A percentile compares a stretch with the other conserved stretches of the same genome.
phyloP scores from a whole-genome alignment of 2,113 vertebrate species.

The Tor tambroides region DNA sequence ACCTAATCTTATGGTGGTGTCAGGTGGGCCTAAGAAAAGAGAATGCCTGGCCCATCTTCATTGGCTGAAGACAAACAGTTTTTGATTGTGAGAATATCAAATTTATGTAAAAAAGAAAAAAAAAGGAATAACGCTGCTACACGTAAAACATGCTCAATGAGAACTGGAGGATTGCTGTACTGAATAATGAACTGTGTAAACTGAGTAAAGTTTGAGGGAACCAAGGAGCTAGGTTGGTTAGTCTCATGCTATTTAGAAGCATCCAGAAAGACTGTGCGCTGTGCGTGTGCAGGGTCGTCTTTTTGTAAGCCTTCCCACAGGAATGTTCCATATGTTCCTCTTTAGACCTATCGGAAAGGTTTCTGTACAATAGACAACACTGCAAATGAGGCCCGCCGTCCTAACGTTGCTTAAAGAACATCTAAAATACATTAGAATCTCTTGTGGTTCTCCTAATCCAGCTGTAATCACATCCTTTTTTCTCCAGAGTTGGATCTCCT shows the following conservation, averaged over 20 bases:
- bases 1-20: conserved; percentile 71
- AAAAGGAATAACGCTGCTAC: conserved; percentile 75
- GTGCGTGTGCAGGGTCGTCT: conserved; percentile 47
- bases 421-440: conserved; percentile 27
- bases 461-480: conserved; percentile 34
- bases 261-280: conserved; percentile 54
- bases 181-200: conserved; percentile 51
- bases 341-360: conserved; percentile 23
- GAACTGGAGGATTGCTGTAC: conserved; percentile 73
- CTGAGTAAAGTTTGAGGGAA: conserved; percentile 32
- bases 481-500: conserved; percentile 52
- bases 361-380: conserved; percentile 9
- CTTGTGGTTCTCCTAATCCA: conserved; percentile 42
- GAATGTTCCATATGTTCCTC: conserved; percentile 39
- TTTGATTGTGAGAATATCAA: conserved; percentile 40
- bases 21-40: neutral
- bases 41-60: conserved; percentile 38
- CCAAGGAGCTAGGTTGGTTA: conserved; percentile 26
- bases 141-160: conserved; percentile 69
- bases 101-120: conserved; percentile 48
- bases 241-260: conserved; percentile 42
- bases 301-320: conserved; percentile 47
- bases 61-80: conserved; percentile 39
- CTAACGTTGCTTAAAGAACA: conserved; percentile 11
- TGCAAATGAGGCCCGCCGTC: conserved; percentile 25